Conservation (phyloP, 2,888 invertebrate species). For the Zootermopsis nevadensis region DNA sequence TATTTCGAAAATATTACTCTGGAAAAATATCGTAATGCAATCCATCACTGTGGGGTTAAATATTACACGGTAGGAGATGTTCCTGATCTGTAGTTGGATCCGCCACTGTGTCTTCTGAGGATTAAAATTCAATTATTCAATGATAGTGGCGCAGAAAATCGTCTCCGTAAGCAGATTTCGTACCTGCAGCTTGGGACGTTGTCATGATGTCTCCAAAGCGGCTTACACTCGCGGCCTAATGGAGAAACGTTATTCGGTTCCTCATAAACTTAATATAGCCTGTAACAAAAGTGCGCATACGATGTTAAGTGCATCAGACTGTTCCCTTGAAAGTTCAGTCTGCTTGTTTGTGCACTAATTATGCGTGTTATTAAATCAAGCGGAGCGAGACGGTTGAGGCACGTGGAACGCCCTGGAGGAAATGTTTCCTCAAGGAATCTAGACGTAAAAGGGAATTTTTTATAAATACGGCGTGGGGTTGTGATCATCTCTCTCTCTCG, state of each 20-base stretch:
- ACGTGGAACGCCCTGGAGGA: too few species aligned
- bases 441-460: too few species aligned
- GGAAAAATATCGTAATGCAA: too few species aligned
- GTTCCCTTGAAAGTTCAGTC: not conserved
- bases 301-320: not conserved
- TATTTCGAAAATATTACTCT: too few species aligned
- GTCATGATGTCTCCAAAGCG: not conserved
- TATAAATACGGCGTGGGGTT: too few species aligned
- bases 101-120: not conserved
- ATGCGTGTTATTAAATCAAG: too few species aligned
- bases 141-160: constrained; percentile 9
- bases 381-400: too few species aligned
- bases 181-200: constrained; percentile 1
- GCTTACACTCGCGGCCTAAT: constrained; percentile 3
- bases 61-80: too few species aligned
- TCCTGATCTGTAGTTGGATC: not conserved
- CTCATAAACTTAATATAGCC: not conserved
- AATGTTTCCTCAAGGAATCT: too few species aligned
- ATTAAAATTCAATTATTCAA: constrained; percentile 16
- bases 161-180: not conserved
- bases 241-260: not conserved
- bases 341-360: too few species aligned
- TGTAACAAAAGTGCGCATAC: not conserved
- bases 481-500: too few species aligned
- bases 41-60: too few species aligned